A percentile compares a stretch with the other conserved stretches of the same genome.
Conservation (phyloP, 2,888 invertebrate genomes). For the Phrixothrix hirtus region DNA sequence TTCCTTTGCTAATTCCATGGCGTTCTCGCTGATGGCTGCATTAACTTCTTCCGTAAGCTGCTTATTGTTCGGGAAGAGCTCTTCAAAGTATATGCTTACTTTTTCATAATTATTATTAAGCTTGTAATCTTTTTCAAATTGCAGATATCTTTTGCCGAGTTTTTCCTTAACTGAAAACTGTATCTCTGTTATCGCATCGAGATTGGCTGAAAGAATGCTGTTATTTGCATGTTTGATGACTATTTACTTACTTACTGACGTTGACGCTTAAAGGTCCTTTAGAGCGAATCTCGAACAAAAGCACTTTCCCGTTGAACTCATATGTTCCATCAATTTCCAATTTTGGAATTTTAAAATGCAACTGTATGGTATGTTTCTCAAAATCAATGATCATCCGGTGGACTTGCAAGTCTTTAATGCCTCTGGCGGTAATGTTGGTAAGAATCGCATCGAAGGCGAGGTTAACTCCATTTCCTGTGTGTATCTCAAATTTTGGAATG, state of each 20-base stretch:
- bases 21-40: constrained; percentile 5
- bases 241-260: constrained; percentile 7
- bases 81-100: background rate
- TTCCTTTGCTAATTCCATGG: constrained; percentile 4
- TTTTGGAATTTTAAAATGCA: constrained; percentile 1
- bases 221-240: no score
- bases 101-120: background rate
- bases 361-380: background rate
- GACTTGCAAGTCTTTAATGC: background rate
- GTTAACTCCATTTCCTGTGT: background rate
- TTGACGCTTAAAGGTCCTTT: background rate
- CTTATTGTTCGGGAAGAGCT: constrained; percentile 9
- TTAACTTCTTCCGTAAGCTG: constrained; percentile 9
- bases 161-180: background rate
- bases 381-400: background rate
- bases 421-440: constrained; percentile 1
- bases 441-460: background rate
- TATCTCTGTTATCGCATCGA: no score
- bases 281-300: constrained; percentile 3
- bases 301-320: constrained; percentile 10
- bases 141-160: constrained; percentile 5
- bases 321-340: constrained; percentile 1
- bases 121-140: background rate
- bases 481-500: constrained; percentile 5
- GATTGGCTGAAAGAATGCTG: no score